Evolutionary conservation across 1,140 invertebrate species (phyloP), one percentile per base, ranked within the genome.

Genomic region (Meloidogyne chitwoodi): DNA sequence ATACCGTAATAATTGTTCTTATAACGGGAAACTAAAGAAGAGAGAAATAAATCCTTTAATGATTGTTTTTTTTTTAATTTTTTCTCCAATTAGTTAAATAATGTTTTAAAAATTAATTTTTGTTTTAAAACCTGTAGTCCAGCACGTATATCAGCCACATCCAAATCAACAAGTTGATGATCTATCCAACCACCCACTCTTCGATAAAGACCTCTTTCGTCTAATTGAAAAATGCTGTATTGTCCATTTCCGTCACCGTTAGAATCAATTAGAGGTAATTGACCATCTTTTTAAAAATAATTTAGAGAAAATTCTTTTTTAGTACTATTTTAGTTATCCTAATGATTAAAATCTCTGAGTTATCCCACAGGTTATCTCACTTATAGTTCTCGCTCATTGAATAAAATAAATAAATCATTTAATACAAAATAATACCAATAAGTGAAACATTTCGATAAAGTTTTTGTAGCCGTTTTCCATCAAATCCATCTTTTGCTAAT

Each of bases 171-270:
- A 27, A 79, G 61, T 12, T 66, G 67, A 6, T 71, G 72, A 27
- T 80, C 77, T 22, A 79, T 29, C 83, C 83, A 83, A 12, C 74
- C 68, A 26, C 83, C 82, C 14, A 85, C 85, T 31, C 77, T 71
- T n/a, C 48, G 62, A 77, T 86, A 86, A 24, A 69, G 56, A 41
- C 85, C 86, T 38, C 80, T 66, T 24, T 76, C 73, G 63, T 83
- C 78, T n/a, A 87, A 62, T 72, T 87, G 85, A 71, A 86, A 86
- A 44, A 90, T 89, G 71, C 83, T 88, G 77, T 90, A 90, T 63
- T 88, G 81, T 0, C 89, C 89, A 29, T 88, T 84, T 6, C 88
- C 89, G 77, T 90, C 89, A 2, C 89, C 89, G n/a, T 87, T 86
- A 22, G 87, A 79, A 77, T 89, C 88, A 75, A 90, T 86, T 19